Evolutionary conservation across 2,797 vertebrate species (phyloP), one percentile per base, ranked within the genome.

Genomic region (Rhinichthys osculus): DNA sequence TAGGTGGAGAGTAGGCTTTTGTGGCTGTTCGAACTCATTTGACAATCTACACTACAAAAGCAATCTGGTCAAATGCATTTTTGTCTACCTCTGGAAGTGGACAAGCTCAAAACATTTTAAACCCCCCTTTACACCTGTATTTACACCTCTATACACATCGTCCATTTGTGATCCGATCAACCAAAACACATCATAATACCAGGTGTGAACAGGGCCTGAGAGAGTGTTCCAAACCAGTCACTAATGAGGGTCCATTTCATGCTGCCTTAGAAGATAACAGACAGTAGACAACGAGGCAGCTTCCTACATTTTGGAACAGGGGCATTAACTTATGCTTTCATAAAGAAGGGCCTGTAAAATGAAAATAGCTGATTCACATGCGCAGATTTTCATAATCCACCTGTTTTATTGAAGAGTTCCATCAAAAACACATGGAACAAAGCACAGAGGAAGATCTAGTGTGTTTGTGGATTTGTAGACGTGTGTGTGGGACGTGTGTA

Each of bases 331-430:
- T 27, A 11, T 9, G 16, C 35, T 78, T 42, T 62, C 2, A 62
- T 42, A 27, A 10, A 62, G 35, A 78, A 27, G 35, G 13, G 23
- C 52, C 21, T 78, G 33, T 16, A 14, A 40, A 78, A 50, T 27
- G 13, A 16, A 78, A 64, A 21, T 19, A 7, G 77, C 42, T 47
- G 11, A 81, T 67, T 81, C 44, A 35, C 44, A 23, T 50, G 19
- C 7, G 40, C 30, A 67, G 42, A 52, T 67, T 80, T 35, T 47
- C 62, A 35, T n/a, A 67, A 47, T 40, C 66, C 35, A 40, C 66
- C 47, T 19, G 35, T 40, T 54, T 82, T 82, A 50, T 35, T 81
- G 30, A 67, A 50, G 64, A 81, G 44, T 42, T 50, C 50, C 78
- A 81, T 67, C 19, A 67, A 50, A 66, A 21, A 23, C 10, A 50